Conservation (phyloP, 2,797 vertebrate genomes). For the Nyctibius grandis region DNA sequence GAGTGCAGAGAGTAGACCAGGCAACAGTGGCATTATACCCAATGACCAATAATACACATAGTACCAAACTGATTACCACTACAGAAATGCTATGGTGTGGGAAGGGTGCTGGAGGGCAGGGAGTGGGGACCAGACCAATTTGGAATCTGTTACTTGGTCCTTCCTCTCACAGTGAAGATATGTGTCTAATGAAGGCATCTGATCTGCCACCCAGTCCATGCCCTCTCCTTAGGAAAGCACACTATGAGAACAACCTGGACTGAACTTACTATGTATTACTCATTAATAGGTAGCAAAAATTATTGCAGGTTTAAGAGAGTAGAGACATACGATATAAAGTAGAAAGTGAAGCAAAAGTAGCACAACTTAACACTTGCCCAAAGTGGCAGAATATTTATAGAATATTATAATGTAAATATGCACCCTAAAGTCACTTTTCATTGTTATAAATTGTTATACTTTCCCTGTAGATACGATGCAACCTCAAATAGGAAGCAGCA, state of each 20-base stretch:
- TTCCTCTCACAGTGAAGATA: background rate
- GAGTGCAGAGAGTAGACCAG: background rate
- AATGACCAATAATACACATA: background rate
- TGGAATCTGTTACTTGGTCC: background rate
- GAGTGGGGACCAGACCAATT: background rate
- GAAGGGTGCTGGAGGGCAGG: background rate
- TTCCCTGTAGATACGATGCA: background rate
- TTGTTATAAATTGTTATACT: background rate
- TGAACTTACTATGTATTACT: background rate
- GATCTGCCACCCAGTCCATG: background rate
- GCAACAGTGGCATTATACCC: background rate
- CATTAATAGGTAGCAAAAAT: accelerated
- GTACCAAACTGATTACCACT: background rate
- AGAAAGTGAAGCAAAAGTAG: background rate
- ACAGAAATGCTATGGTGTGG: background rate
- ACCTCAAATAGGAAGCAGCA: background rate
- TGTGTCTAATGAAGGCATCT: background rate
- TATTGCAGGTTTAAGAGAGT: background rate
- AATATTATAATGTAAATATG: background rate
- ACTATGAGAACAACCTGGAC: background rate
- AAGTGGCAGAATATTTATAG: background rate
- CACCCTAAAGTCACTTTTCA: background rate
- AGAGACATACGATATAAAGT: background rate
- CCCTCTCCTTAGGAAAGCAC: background rate
- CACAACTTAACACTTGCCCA: background rate